Percentiles rank a stretch among this genome's conserved stretches.
These are phyloP conservation scores for Tethya wilhelma DNA, from an alignment of 37 sponge, comb jelly and placozoan species.

Conservation along the genomic window DNA sequence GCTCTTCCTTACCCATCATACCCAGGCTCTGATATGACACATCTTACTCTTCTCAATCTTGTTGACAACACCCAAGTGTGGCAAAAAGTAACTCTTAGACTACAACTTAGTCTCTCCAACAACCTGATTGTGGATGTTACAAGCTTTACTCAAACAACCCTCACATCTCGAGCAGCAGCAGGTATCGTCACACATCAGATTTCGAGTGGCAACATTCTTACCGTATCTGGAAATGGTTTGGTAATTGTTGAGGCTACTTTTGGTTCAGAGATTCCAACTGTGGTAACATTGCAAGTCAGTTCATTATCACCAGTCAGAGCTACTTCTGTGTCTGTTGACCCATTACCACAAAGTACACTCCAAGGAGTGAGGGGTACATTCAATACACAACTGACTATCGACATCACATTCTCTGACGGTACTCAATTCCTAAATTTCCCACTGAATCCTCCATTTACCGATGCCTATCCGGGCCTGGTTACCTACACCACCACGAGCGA, in stretches of 20 bases:
- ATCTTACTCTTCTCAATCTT: conserved; percentile 1
- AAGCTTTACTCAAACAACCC: not conserved
- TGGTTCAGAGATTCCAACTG: not conserved
- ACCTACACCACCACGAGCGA: conserved; percentile 6
- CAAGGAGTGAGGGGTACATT: conserved; percentile 19
- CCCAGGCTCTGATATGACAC: conserved; percentile 14
- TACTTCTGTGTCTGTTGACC: not conserved
- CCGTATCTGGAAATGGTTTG: conserved; percentile 2
- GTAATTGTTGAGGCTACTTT: conserved; percentile 11
- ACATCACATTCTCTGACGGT: conserved; percentile 38
- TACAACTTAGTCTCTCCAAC: conserved; percentile 27
- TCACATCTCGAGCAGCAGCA: not conserved
- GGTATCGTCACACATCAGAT: not conserved
- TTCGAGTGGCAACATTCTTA: conserved; percentile 9
- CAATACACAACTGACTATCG: conserved; percentile 2
- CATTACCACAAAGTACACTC: conserved; percentile 30
- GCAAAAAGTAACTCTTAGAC: conserved; percentile 29
- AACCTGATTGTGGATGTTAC: conserved; percentile 16
- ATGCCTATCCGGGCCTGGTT: conserved; percentile 1
- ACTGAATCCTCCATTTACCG: not conserved
- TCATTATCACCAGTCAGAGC: conserved; percentile 36
- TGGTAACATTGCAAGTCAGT: not conserved
- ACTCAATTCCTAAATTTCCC: conserved; percentile 21
- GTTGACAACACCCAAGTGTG: conserved; percentile 28
- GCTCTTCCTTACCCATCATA: conserved; percentile 48